Evolutionary conservation across 1,140 invertebrate species (phyloP).

Genomic region (Himalopsyche phryganea): DNA sequence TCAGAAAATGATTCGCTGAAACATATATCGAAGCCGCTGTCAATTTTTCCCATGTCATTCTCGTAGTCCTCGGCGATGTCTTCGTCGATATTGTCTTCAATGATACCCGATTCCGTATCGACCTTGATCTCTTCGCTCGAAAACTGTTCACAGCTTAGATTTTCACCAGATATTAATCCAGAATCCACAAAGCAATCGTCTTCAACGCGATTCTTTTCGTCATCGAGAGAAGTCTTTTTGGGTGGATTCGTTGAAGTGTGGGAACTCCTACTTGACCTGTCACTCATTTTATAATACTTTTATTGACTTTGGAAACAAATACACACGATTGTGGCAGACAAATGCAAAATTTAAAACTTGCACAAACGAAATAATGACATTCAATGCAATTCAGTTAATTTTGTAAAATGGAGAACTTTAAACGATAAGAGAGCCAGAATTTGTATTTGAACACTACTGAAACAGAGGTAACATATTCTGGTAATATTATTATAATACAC

Average conservation of each 20-base stretch:
- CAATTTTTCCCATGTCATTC: conserved; percentile 42
- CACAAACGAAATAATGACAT: conserved; percentile 10
- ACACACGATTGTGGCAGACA: background rate
- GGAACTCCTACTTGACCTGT: conserved; percentile 15
- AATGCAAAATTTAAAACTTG: background rate
- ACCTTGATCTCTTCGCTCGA: conserved; percentile 4
- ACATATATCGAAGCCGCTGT: conserved; percentile 54
- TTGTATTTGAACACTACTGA: background rate
- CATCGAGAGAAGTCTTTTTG: conserved; percentile 21
- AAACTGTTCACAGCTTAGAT: conserved; percentile 12
- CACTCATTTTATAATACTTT: conserved; percentile 23
- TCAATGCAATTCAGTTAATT: background rate
- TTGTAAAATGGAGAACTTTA: conserved; percentile 8
- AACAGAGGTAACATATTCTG: conserved; percentile 11
- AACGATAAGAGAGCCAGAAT: conserved; percentile 9
- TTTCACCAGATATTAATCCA: conserved; percentile 15
- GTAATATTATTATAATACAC: conserved; percentile 5
- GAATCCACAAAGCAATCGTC: conserved; percentile 23
- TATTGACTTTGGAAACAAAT: conserved; percentile 5
- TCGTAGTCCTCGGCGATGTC: conserved; percentile 9
- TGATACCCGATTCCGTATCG: conserved; percentile 3
- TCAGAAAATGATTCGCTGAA: conserved; percentile 53
- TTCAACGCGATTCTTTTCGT: conserved; percentile 10
- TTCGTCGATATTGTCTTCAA: conserved; percentile 1
- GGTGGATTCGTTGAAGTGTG: conserved; percentile 8